These are phyloP conservation scores for Orius laevigatus DNA, from an alignment of 1,140 invertebrate species.

Conservation along the genomic window DNA sequence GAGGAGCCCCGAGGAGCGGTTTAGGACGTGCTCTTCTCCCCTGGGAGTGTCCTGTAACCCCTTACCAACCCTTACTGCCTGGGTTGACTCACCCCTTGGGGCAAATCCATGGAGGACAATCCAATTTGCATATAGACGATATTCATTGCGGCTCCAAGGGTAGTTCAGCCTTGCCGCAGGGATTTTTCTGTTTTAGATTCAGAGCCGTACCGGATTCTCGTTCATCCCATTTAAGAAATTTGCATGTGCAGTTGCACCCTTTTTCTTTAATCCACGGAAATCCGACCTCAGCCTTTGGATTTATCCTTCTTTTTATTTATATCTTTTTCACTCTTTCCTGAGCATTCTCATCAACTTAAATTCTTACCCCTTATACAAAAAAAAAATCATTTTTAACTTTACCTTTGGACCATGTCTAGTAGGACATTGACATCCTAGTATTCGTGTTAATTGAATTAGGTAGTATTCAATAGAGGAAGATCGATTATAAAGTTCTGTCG, in stretches of 20 bases:
- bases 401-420: too few relatives aligned
- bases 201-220: background rate
- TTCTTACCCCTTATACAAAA: too few relatives aligned
- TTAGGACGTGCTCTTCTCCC: too few relatives aligned
- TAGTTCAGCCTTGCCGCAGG: background rate
- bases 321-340: background rate
- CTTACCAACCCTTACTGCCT: background rate
- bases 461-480: too few relatives aligned
- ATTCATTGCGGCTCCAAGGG: slow-evolving; percentile 4
- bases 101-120: slow-evolving; percentile 5
- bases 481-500: too few relatives aligned
- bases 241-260: slow-evolving; percentile 3
- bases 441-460: too few relatives aligned
- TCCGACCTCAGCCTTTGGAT: background rate
- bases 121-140: slow-evolving; percentile 12
- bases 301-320: background rate
- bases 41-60: too few relatives aligned
- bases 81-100: slow-evolving; percentile 1
- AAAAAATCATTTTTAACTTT: too few relatives aligned
- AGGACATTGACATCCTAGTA: too few relatives aligned
- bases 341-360: background rate
- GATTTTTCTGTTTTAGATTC: slow-evolving; percentile 12
- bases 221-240: background rate
- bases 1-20: too few relatives aligned
- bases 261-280: background rate